Evolutionary conservation across 1,140 invertebrate genomes (phyloP).

Genomic region (Heliconius eleuchia): DNA sequence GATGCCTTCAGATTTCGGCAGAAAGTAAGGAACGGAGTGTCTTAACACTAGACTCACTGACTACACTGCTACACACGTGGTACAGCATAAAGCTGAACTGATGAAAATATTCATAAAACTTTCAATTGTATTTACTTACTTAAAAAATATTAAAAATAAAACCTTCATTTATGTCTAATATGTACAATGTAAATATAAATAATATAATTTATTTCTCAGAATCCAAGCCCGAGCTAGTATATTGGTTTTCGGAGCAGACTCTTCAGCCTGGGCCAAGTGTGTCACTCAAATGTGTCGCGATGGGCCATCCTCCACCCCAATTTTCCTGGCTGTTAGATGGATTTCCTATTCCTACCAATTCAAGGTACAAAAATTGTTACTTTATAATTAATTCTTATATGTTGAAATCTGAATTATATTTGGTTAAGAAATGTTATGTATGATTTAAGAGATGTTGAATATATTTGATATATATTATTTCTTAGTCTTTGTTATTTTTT

Average conservation of each 20-base stretch:
- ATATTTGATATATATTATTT: background rate
- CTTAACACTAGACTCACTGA: too few species aligned
- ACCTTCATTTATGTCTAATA: too few species aligned
- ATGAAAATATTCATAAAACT: background rate
- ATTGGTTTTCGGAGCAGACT: slow-evolving; percentile 95
- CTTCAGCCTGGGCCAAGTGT: slow-evolving; percentile 93
- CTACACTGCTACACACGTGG: too few species aligned
- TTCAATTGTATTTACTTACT: too few species aligned
- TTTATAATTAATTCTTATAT: background rate
- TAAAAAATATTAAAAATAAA: too few species aligned
- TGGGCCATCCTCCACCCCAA: slow-evolving; percentile 94
- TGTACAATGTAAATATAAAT: background rate
- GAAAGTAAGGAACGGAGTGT: too few species aligned
- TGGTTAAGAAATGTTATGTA: too few species aligned
- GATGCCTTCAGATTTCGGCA: too few species aligned
- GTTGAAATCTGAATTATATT: too few species aligned
- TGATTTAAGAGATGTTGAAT: background rate
- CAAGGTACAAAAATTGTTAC: slow-evolving; percentile 55
- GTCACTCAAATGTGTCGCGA: slow-evolving; percentile 94
- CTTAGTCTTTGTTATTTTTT: background rate
- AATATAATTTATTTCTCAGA: slow-evolving; percentile 78
- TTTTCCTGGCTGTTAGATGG: slow-evolving; percentile 94
- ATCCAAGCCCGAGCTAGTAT: slow-evolving; percentile 91
- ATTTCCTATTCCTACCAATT: slow-evolving; percentile 86
- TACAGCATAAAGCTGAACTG: too few species aligned